A percentile compares a stretch with the other conserved stretches of the same genome.
phyloP scores from a whole-genome alignment of 2,797 vertebrate genomes.

The Adrianichthys oophorus region DNA sequence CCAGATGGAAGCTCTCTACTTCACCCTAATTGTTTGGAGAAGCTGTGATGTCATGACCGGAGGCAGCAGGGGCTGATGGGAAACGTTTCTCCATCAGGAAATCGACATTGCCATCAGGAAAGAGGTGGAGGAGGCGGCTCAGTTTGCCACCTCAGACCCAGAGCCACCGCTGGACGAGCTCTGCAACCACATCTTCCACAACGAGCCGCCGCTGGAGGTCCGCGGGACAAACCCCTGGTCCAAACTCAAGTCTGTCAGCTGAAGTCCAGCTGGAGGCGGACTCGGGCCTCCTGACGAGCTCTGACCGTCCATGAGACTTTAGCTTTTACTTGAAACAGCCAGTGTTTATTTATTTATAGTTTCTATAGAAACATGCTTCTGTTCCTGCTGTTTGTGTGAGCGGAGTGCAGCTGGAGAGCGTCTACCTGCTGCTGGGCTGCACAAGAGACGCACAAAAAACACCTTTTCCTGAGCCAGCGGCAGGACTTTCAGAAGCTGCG shows the following conservation, averaged over 20 bases:
- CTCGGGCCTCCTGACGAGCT: background rate
- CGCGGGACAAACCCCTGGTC: constrained; percentile 87
- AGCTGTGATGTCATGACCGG: too few relatives aligned
- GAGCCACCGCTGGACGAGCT: constrained; percentile 85
- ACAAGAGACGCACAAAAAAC: constrained; percentile 14
- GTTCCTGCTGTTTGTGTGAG: too few relatives aligned
- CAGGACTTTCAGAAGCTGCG: background rate
- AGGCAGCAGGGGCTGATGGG: background rate
- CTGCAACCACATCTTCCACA: constrained; percentile 80
- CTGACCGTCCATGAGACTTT: constrained; percentile 23
- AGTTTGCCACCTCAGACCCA: constrained; percentile 82
- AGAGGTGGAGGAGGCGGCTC: constrained; percentile 86
- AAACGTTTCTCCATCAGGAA: constrained; percentile 64
- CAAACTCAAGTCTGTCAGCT: constrained; percentile 84
- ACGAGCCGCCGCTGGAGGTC: constrained; percentile 77
- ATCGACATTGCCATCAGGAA: constrained; percentile 83
- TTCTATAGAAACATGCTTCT: constrained; percentile 15
- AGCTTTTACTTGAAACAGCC: constrained; percentile 13
- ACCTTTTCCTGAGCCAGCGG: background rate
- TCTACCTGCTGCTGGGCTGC: constrained; percentile 1
- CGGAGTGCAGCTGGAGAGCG: too few relatives aligned
- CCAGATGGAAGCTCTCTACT: too few relatives aligned
- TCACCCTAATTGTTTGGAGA: too few relatives aligned
- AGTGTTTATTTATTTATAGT: constrained; percentile 36
- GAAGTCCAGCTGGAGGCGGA: constrained; percentile 6